Conservation (phyloP, 2,888 invertebrate species). For the Hecatera dysodea region DNA sequence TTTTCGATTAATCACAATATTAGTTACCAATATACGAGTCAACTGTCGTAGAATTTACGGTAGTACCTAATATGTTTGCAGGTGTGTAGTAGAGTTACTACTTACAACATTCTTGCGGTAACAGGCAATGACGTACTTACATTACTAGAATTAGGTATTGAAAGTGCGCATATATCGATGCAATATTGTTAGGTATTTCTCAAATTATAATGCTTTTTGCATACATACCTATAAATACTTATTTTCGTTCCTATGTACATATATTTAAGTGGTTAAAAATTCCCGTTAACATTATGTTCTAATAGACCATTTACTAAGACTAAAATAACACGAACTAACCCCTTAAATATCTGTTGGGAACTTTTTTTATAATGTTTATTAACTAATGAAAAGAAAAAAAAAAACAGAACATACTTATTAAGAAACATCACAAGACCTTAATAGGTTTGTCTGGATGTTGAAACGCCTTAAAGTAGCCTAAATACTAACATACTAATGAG, state of each 20-base stretch:
- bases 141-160: slow-evolving; percentile 9
- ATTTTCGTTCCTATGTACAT: neutral
- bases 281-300: no score
- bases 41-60: neutral
- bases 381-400: no score
- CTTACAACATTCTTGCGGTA: slow-evolving; percentile 20
- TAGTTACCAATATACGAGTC: neutral
- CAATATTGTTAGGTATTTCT: neutral
- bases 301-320: no score
- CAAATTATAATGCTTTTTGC: neutral
- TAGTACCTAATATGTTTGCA: neutral
- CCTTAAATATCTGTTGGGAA: no score
- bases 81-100: neutral
- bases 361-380: no score
- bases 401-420: no score
- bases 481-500: no score
- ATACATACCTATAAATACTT: neutral
- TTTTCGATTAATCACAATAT: neutral
- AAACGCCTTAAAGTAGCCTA: no score
- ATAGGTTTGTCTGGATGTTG: no score
- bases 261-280: neutral
- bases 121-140: neutral
- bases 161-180: neutral
- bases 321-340: no score
- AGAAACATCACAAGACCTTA: no score